Conservation (phyloP, 2,888 invertebrate genomes). For the Apotomis betuletana region DNA sequence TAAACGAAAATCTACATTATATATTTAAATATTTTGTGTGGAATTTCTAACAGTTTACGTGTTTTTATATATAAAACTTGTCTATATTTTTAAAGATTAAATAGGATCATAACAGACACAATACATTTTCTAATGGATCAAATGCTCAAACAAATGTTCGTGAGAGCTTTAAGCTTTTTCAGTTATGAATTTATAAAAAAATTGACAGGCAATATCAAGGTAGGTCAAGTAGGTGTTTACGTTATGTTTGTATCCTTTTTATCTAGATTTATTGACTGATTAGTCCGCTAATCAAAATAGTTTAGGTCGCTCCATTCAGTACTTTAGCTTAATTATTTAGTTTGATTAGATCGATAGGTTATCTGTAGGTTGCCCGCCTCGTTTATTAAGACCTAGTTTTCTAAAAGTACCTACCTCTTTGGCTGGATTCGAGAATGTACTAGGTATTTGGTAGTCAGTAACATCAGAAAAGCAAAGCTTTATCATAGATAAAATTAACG, state of each 20-base stretch:
- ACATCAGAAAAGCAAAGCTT: too few relatives aligned
- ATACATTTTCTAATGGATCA: neutral
- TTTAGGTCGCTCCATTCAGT: conserved; percentile 34
- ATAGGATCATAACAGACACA: too few relatives aligned
- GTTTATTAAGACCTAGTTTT: conserved; percentile 17
- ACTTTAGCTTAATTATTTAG: conserved; percentile 26
- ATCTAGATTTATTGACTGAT: conserved; percentile 18
- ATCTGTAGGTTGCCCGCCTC: conserved; percentile 32
- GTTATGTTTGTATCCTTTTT: neutral
- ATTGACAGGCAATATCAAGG: neutral
- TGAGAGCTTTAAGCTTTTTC: too few relatives aligned
- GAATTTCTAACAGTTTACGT: too few relatives aligned
- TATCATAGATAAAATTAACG: too few relatives aligned
- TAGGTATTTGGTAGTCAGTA: neutral
- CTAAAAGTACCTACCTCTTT: neutral
- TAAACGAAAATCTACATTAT: too few relatives aligned
- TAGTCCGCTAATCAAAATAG: conserved; percentile 14
- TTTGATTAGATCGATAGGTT: conserved; percentile 28
- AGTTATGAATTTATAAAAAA: too few relatives aligned
- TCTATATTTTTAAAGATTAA: too few relatives aligned
- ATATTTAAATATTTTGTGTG: too few relatives aligned
- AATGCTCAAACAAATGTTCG: neutral
- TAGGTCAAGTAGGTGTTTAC: neutral
- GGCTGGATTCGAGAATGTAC: neutral
- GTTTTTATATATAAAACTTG: too few relatives aligned